These are phyloP conservation scores for Cygnus olor DNA, from an alignment of 2,797 vertebrate genomes.

Conservation along the genomic window DNA sequence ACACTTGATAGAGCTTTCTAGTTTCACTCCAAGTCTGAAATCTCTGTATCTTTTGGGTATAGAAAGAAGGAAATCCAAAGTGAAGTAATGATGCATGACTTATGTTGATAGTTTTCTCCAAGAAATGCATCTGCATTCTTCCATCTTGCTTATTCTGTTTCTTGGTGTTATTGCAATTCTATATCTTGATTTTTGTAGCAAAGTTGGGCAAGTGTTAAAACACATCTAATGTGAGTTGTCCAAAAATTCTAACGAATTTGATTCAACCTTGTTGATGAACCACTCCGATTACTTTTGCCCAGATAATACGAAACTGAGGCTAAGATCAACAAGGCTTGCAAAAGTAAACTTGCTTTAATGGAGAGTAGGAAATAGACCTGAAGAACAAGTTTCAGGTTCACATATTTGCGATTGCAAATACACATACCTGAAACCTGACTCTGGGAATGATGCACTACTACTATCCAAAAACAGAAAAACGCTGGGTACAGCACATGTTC, in stretches of 20 bases:
- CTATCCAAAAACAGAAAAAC: not conserved
- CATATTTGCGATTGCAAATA: slow-evolving; percentile 10
- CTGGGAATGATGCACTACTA: not conserved
- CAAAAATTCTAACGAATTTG: not conserved
- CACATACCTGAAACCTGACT: slow-evolving; percentile 8
- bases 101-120: not conserved
- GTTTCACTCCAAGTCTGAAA: not conserved
- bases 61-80: not conserved
- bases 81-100: not conserved
- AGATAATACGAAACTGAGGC: not conserved
- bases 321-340: slow-evolving; percentile 1
- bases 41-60: not conserved
- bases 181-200: not conserved
- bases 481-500: not conserved
- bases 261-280: not conserved
- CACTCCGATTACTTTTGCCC: not conserved
- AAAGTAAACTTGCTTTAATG: not conserved
- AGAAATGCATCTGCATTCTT: not conserved
- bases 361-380: slow-evolving; percentile 30
- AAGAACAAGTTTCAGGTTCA: slow-evolving; percentile 44
- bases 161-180: not conserved
- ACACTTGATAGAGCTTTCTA: not conserved
- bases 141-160: not conserved
- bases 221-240: not conserved
- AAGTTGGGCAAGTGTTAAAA: not conserved